Evolutionary conservation across 2,888 invertebrate species (phyloP).

Genomic region (Lamproptera curius): DNA sequence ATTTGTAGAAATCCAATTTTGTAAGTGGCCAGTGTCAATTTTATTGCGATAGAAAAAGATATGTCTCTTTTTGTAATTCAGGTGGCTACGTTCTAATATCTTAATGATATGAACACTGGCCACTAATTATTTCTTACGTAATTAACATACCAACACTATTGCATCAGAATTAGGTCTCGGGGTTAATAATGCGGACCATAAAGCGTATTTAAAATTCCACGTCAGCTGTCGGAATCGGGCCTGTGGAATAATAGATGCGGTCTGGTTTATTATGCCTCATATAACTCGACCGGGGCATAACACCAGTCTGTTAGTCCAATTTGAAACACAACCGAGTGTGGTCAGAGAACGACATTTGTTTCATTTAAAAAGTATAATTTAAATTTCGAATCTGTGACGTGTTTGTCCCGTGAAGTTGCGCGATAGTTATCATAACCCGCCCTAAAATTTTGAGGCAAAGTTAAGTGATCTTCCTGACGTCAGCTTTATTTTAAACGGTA

Average conservation of each 20-base stretch:
- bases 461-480: no score
- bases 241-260: conserved; percentile 70
- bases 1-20: conserved; percentile 22
- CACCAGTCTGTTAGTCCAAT: conserved; percentile 64
- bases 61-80: no score
- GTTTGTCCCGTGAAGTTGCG: no score
- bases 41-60: no score
- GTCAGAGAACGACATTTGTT: conserved; percentile 42
- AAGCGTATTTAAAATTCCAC: conserved; percentile 65
- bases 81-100: no score
- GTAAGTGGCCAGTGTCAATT: background rate
- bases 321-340: conserved; percentile 68
- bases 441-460: no score
- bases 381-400: conserved; percentile 23
- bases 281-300: conserved; percentile 59
- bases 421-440: no score
- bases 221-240: conserved; percentile 59
- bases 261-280: conserved; percentile 72
- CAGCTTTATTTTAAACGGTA: no score
- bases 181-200: conserved; percentile 55
- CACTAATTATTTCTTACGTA: conserved; percentile 45
- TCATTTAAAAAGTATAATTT: conserved; percentile 28
- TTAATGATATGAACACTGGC: conserved; percentile 6
- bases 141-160: conserved; percentile 39
- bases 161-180: conserved; percentile 56